Evolutionary conservation across 2,113 vertebrate species (phyloP).

Genomic region (Chaetura pelagica): DNA sequence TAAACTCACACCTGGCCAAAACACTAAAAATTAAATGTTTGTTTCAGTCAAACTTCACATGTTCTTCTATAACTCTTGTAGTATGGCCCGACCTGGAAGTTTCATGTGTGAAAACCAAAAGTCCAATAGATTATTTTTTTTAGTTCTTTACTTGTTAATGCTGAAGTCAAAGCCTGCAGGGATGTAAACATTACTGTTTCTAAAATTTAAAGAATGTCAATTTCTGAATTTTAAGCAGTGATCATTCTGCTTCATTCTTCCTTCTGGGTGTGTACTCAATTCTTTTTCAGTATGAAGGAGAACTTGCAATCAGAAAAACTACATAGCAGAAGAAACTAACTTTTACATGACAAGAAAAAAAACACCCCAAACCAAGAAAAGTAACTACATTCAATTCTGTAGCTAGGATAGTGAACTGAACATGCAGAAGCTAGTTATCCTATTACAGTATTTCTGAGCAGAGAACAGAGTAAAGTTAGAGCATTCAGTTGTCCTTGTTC

Average conservation of each 20-base stretch:
- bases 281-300: not conserved
- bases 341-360: not conserved
- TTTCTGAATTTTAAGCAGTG: not conserved
- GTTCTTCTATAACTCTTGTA: not conserved
- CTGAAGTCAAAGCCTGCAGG: not conserved
- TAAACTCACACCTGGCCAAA: fast-evolving
- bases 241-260: not conserved
- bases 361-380: not conserved
- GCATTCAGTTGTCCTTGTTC: not conserved
- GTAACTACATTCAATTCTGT: not conserved
- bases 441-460: not conserved
- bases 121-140: no score
- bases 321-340: fast-evolving
- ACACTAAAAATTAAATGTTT: not conserved
- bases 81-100: not conserved
- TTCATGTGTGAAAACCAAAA: fast-evolving
- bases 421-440: not conserved
- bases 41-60: not conserved
- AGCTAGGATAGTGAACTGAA: not conserved
- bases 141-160: not conserved
- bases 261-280: fast-evolving
- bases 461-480: not conserved
- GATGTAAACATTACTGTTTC: not conserved
- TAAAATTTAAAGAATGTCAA: not conserved
- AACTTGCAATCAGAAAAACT: not conserved